Conservation (phyloP, 2,797 vertebrate genomes). For the Garrulus glandarius region DNA sequence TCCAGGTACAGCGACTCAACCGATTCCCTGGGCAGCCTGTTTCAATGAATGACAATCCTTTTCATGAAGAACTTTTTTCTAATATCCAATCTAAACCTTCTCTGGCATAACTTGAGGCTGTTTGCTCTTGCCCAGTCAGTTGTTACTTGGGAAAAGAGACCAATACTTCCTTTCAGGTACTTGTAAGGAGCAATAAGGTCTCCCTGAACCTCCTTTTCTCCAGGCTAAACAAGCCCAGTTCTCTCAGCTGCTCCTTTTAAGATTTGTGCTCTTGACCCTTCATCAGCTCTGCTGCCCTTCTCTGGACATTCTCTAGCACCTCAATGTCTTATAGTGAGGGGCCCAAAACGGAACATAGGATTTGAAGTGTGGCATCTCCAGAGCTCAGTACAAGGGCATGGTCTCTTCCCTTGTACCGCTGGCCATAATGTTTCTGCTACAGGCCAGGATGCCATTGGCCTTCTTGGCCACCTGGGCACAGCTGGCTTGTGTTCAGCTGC, state of each 20-base stretch:
- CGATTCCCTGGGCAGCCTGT: background rate
- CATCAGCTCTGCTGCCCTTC: background rate
- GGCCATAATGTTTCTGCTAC: background rate
- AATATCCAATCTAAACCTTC: background rate
- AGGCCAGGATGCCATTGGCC: background rate
- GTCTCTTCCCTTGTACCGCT: background rate
- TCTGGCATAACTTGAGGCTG: background rate
- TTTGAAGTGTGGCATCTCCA: background rate
- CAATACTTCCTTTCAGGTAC: background rate
- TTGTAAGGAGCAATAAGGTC: background rate
- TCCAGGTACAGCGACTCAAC: background rate
- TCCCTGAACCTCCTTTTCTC: background rate
- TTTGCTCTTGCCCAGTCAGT: background rate
- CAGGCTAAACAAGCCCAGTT: background rate
- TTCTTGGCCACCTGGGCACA: background rate
- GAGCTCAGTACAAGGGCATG: accelerated
- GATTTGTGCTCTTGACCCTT: background rate
- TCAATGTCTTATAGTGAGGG: background rate
- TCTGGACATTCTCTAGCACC: background rate
- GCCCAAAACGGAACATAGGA: background rate
- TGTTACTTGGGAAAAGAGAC: background rate
- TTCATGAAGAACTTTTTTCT: background rate
- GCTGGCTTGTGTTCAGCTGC: background rate
- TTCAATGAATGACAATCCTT: background rate
- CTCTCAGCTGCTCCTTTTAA: background rate